Percentiles rank a stretch among this genome's conserved stretches.
Conservation (phyloP, 2,113 vertebrate genomes). For the Trichomycterus rosablanca region DNA sequence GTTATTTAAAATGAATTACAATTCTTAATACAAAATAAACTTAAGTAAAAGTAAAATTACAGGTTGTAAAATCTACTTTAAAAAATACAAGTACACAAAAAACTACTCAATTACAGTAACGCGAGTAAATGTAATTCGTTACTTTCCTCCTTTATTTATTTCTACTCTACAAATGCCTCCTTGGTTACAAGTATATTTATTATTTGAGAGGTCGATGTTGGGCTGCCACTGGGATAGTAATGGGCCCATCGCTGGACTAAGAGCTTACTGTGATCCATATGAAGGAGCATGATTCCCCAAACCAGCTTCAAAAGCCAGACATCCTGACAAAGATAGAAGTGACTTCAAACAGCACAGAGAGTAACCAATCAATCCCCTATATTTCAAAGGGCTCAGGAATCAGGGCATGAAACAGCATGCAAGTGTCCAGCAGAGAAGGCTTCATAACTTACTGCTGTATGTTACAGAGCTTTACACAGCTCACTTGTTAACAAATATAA, state of each 20-base stretch:
- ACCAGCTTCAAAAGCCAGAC: conserved; percentile 61
- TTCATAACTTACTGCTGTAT: conserved; percentile 15
- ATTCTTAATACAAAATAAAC: too few species aligned
- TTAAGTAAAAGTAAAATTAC: too few species aligned
- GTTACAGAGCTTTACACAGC: neutral
- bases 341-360: conserved; percentile 62
- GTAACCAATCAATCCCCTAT: conserved; percentile 44
- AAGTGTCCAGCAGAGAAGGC: conserved; percentile 15
- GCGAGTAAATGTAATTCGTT: too few species aligned
- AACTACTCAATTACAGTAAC: too few species aligned
- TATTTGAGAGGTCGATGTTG: too few species aligned
- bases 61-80: too few species aligned
- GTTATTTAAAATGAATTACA: too few species aligned
- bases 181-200: neutral
- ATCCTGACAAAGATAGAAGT: conserved; percentile 42
- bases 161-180: neutral
- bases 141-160: neutral
- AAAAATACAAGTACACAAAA: too few species aligned
- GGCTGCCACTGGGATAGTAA: conserved; percentile 11
- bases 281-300: conserved; percentile 47
- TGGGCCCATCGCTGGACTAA: conserved; percentile 30
- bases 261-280: conserved; percentile 55
- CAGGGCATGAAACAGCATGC: conserved; percentile 26
- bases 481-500: neutral
- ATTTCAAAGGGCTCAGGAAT: conserved; percentile 47